Base-by-base conservation (phyloP, 1,140 invertebrate species). In the Zaprionus camerounensis region DNA sequence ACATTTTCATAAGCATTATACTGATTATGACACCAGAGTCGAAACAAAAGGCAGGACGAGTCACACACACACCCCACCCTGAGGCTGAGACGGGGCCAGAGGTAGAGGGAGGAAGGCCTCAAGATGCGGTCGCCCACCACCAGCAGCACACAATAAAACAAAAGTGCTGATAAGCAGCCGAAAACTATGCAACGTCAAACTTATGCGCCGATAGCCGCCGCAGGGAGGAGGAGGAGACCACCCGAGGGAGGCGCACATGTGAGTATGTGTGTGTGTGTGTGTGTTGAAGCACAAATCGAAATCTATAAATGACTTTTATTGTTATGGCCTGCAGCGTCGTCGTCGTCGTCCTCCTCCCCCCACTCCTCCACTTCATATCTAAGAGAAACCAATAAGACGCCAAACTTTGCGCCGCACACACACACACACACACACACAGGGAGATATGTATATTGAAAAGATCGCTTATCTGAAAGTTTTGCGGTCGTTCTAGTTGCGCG, bases 1-100 rank as follows among this genome's bases (percentile, higher is more conserved):
- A 84, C 91, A 91, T 91, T 90, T 91, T 91, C 90, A 91, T 91
- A 92, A 91, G 91, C 86, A 87, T 91, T 78, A 91, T 91, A 78
- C 74, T 88, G 86, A 92, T 92, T 92, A 92, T 92, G 91, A 92
- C 91, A 92, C 91, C 81, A 61, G 17, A 12, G 51, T 22, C 46
- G 61, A 57, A 61, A 76, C 73, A 78, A 85, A 85, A 81, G 51
- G 62, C 73, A 49, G 71, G 38, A 44, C 63, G 31, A 34, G 9
- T 3, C 31, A 12, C 57, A 46, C 22, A n/a, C 53, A 26, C 46
- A 22, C 17, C 34, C 34, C 44, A 36, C 13, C 20, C 34, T 55
- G 26, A 17, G 44, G 5, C 20, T 9, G n/a, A 13, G 24, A 22
- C 22, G 53, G n/a, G 53, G 22, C 9, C 63, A 1, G 9, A 34